These are phyloP conservation scores for Falco peregrinus DNA, from an alignment of 2,797 vertebrate genomes.

Conservation along the genomic window DNA sequence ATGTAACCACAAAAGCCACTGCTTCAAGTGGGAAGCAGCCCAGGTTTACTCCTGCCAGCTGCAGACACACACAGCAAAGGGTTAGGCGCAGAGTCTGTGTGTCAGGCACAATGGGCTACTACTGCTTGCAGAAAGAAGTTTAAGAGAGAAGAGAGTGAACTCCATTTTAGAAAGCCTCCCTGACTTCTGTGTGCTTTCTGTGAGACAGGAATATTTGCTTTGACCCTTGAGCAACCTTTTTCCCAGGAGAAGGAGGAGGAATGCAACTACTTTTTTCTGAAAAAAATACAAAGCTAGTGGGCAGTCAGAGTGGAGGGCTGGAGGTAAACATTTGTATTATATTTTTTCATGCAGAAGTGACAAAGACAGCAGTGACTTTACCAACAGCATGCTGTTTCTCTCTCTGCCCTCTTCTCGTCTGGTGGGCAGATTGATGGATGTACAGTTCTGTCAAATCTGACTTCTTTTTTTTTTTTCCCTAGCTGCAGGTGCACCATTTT, in stretches of 20 bases:
- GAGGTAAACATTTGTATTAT: background rate
- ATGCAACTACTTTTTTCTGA: background rate
- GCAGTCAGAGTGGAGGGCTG: background rate
- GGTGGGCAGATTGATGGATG: background rate
- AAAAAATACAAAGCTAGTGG: background rate
- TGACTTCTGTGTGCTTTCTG: background rate
- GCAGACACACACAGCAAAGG: background rate
- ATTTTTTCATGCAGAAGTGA: background rate
- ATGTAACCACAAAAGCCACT: background rate
- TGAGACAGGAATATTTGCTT: background rate
- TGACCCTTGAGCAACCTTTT: background rate
- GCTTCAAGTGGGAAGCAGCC: background rate
- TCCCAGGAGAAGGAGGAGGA: background rate
- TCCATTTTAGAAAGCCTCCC: background rate
- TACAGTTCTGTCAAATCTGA: background rate
- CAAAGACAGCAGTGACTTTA: background rate
- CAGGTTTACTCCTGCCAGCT: background rate
- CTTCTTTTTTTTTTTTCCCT: background rate
- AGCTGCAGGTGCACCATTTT: background rate
- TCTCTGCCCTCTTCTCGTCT: background rate
- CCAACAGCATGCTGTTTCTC: background rate
- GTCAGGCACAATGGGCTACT: background rate
- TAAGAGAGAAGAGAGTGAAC: background rate
- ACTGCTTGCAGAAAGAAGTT: background rate
- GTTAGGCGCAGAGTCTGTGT: background rate